Conservation (phyloP, 2,888 invertebrate genomes). For the Hypomecis punctinalis region DNA sequence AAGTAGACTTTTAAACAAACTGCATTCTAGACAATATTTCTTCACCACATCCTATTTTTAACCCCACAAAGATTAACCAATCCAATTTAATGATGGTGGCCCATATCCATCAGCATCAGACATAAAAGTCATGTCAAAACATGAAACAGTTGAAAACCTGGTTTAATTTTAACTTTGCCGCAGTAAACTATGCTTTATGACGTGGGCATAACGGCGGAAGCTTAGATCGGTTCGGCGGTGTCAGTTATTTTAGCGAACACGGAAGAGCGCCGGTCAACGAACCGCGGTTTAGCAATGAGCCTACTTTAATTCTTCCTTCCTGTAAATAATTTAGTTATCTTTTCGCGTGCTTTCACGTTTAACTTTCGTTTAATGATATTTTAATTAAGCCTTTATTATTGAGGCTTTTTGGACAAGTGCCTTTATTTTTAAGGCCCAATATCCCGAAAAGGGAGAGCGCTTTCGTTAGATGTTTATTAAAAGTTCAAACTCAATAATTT, state of each 20-base stretch:
- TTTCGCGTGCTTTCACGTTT: constrained; percentile 36
- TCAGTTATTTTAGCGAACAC: constrained; percentile 63
- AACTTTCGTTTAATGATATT: no score
- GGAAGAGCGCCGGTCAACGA: constrained; percentile 68
- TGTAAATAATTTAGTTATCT: constrained; percentile 54
- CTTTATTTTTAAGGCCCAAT: no score
- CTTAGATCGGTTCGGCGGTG: constrained; percentile 47
- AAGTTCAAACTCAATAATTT: no score
- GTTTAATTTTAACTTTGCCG: constrained; percentile 15
- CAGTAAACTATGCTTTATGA: constrained; percentile 41
- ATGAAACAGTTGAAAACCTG: constrained; percentile 23
- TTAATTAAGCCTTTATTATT: no score
- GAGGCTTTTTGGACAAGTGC: no score
- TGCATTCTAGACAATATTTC: no score
- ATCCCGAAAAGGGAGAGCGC: no score
- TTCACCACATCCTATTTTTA: neutral
- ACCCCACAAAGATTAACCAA: constrained; percentile 6
- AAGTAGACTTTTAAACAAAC: no score
- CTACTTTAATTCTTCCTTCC: constrained; percentile 50
- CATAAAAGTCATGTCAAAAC: constrained; percentile 33
- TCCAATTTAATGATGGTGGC: constrained; percentile 11
- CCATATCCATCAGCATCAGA: constrained; percentile 28
- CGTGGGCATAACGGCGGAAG: constrained; percentile 36
- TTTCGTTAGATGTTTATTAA: no score
- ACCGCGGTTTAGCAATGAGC: constrained; percentile 53